Percentiles rank a stretch among this genome's conserved stretches.
phyloP scores from a whole-genome alignment of 2,113 vertebrate species.

The Datnioides undecimradiatus region DNA sequence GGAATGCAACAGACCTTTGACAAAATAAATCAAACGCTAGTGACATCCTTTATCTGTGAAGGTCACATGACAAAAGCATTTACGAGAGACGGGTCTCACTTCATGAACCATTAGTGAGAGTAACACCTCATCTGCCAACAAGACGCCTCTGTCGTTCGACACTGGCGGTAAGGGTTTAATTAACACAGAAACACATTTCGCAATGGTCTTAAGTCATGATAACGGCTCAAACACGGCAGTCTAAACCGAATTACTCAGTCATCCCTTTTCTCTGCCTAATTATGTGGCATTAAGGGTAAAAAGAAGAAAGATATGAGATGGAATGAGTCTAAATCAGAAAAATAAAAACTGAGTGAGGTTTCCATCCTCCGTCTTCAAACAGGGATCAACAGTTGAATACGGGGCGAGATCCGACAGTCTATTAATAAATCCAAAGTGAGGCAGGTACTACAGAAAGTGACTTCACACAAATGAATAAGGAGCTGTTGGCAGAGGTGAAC shows the following conservation, averaged over 20 bases:
- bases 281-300: constrained; percentile 20
- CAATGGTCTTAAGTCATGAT: background rate
- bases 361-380: background rate
- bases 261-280: constrained; percentile 1
- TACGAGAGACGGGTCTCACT: background rate
- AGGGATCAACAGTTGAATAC: background rate
- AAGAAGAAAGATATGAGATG: constrained; percentile 11
- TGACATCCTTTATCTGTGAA: background rate
- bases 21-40: background rate
- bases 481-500: constrained; percentile 9
- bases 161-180: constrained; percentile 10
- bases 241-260: constrained; percentile 7
- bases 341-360: background rate
- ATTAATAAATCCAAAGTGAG: constrained; percentile 3
- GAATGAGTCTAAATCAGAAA: constrained; percentile 12
- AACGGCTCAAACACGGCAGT: constrained; percentile 9
- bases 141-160: background rate
- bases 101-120: background rate
- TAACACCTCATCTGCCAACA: background rate
- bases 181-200: constrained; percentile 17
- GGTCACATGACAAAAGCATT: constrained; percentile 6
- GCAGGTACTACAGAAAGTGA: background rate
- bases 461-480: background rate
- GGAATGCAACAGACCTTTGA: background rate
- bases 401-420: background rate